Evolutionary conservation across 2,797 vertebrate genomes (phyloP), one percentile per base, ranked within the genome.

Genomic region (Xenentodon cancila): DNA sequence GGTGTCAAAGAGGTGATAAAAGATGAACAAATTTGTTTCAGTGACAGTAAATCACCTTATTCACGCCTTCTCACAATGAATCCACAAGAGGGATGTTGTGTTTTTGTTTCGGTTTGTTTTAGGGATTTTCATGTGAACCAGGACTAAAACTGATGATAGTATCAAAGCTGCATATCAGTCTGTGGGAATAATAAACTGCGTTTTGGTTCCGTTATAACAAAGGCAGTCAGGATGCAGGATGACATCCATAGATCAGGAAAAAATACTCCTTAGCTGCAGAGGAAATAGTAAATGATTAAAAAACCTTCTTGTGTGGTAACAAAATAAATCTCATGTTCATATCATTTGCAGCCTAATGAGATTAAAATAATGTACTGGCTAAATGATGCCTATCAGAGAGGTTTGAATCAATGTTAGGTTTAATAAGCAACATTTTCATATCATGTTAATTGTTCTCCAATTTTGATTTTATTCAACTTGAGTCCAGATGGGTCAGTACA

Each of bases 161-260:
- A 71, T 54, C 75, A 64, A 71, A 79, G 79, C 8, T 65, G 68
- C 65, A 60, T 66, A 82, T 86, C 73, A 84, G 73, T 87, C 71
- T 59, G 54, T 34, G 44, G 68, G 76, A 64, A 61, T 64, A 74
- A 86, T 77, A 79, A 56, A 67, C 62, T 27, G 72, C 18, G 45
- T 34, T 68, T 71, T 1, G 2, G 54, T 60, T 59, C 61, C 43
- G 22, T 54, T 64, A 51, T 67, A 74, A 44, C 62, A 62, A 64
- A 73, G 59, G 62, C 70, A 59, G 79, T 83, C 74, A 73, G 62
- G 7, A 2, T 82, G 64, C 73, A 80, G 65, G 32, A 32, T 32
- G 32, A 9, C 32, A 32, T 32, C 9, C 32, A 32, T 32, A 32
- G 32, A 7, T 32, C 8, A 32, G 32, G 32, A 32, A 32, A 32